A percentile compares a stretch with the other conserved stretches of the same genome.
phyloP scores from a whole-genome alignment of 2,888 invertebrate species.

The Nasonovia ribisnigri region DNA sequence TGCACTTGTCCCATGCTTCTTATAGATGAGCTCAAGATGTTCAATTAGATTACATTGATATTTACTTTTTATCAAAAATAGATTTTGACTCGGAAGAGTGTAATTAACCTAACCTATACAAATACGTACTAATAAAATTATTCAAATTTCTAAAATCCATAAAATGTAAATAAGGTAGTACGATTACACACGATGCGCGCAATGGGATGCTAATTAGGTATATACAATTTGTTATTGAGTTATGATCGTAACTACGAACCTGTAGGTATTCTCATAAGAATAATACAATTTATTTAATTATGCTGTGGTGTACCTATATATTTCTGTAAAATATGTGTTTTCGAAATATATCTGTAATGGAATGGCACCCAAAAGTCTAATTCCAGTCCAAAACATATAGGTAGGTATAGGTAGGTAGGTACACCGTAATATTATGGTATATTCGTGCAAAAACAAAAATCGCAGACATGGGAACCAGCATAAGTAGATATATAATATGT shows the following conservation, averaged over 20 bases:
- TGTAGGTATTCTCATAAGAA: neutral
- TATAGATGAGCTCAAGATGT: too few species aligned
- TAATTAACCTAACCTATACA: too few species aligned
- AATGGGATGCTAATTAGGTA: neutral
- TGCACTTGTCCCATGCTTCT: too few species aligned
- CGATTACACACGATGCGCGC: neutral
- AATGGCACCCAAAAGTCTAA: neutral
- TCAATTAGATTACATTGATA: too few species aligned
- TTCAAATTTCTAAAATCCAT: neutral
- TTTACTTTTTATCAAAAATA: too few species aligned
- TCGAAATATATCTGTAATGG: neutral
- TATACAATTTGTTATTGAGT: neutral
- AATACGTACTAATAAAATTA: too few species aligned
- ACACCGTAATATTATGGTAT: neutral
- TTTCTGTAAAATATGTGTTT: neutral
- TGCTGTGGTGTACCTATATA: too few species aligned
- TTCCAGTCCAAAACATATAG: neutral
- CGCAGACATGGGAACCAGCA: neutral
- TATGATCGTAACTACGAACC: neutral
- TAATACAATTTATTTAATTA: neutral
- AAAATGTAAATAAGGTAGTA: neutral
- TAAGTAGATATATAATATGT: neutral
- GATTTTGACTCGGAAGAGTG: too few species aligned
- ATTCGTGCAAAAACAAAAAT: neutral
- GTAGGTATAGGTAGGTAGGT: neutral